These are phyloP conservation scores for Lepidocyrtinus sp. DNA, from an alignment of 2,888 invertebrate species.

Conservation along the genomic window DNA sequence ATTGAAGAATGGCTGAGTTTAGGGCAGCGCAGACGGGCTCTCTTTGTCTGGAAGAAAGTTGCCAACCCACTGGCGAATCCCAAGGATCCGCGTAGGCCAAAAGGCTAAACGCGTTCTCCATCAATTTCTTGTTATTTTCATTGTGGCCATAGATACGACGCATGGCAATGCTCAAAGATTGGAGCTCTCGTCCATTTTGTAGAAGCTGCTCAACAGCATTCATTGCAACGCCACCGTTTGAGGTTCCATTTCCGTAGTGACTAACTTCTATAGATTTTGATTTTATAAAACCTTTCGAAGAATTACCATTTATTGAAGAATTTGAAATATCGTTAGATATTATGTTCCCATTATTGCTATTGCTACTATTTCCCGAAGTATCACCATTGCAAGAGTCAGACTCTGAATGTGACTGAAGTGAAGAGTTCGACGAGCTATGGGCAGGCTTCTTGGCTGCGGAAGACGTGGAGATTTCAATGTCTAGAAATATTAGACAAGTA, in stretches of 20 bases:
- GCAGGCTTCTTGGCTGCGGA: conserved; percentile 62
- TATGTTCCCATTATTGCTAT: conserved; percentile 54
- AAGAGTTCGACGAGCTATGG: conserved; percentile 65
- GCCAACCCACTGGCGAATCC: conserved; percentile 97
- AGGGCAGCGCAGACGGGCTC: conserved; percentile 96
- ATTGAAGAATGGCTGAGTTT: conserved; percentile 97
- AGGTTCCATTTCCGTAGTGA: conserved; percentile 16
- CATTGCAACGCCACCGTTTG: conserved; percentile 55
- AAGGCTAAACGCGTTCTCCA: conserved; percentile 93
- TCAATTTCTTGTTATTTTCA: conserved; percentile 89
- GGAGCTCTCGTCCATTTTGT: conserved; percentile 93
- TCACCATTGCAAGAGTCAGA: conserved; percentile 63
- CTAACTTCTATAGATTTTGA: conserved; percentile 39
- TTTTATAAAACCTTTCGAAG: conserved; percentile 33
- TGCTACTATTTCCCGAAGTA: conserved; percentile 58
- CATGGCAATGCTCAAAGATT: conserved; percentile 90
- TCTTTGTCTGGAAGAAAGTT: conserved; percentile 93
- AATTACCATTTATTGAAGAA: conserved; percentile 44
- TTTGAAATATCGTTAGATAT: conserved; percentile 59
- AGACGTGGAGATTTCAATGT: conserved; percentile 66
- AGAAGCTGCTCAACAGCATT: conserved; percentile 92
- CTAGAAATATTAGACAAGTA: conserved; percentile 41
- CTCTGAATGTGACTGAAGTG: conserved; percentile 62
- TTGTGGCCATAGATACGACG: conserved; percentile 86
- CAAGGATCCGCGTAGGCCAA: conserved; percentile 97